Evolutionary conservation across 2,888 invertebrate species (phyloP).

Genomic region (Coleophora deauratella): DNA sequence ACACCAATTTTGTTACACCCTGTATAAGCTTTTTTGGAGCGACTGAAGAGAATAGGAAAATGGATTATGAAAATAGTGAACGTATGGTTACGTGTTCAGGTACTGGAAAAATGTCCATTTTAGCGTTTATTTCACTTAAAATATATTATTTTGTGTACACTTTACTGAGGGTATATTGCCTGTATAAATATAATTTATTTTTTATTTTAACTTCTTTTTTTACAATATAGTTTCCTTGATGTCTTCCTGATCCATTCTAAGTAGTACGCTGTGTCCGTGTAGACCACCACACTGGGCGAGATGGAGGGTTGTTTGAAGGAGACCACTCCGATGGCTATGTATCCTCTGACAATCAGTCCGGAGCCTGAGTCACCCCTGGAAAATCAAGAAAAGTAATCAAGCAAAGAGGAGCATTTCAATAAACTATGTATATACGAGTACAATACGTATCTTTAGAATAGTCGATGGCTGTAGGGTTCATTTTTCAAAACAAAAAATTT

Average conservation of each 20-base stretch:
- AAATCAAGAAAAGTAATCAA: constrained; percentile 4
- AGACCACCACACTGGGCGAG: constrained; percentile 22
- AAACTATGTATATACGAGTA: not conserved
- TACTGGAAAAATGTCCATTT: too few relatives aligned
- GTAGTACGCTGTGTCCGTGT: constrained; percentile 27
- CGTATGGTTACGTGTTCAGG: too few relatives aligned
- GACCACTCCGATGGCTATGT: constrained; percentile 36
- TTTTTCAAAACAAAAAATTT: too few relatives aligned
- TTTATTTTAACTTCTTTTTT: not conserved
- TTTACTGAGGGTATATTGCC: too few relatives aligned
- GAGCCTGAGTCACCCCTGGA: constrained; percentile 43
- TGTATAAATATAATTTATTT: not conserved
- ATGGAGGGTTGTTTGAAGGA: constrained; percentile 24
- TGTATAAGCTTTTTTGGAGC: too few relatives aligned
- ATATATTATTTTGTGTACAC: too few relatives aligned
- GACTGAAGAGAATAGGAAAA: too few relatives aligned
- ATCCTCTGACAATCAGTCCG: constrained; percentile 26
- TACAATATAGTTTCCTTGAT: constrained; percentile 11
- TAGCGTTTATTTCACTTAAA: too few relatives aligned
- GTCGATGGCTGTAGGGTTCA: too few relatives aligned
- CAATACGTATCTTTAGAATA: too few relatives aligned
- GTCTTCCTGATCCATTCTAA: constrained; percentile 18
- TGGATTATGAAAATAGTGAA: too few relatives aligned
- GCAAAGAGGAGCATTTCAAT: not conserved
- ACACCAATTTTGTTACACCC: too few relatives aligned